Base-by-base conservation (phyloP, 2,888 invertebrate genomes). In the Papilio demoleus region DNA sequence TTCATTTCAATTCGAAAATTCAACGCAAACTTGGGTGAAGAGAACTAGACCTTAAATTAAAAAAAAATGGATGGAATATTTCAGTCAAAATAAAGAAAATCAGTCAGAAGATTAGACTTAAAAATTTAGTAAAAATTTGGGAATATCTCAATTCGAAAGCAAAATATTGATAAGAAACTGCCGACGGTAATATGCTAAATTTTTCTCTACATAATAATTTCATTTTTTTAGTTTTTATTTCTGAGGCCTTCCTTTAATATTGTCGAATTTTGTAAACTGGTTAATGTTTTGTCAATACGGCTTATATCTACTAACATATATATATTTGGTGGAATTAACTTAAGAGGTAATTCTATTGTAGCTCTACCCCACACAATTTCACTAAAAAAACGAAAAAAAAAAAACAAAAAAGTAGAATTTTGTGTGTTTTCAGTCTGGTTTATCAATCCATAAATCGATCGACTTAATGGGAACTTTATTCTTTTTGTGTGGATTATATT, bases 1-100 rank as follows among this genome's bases (percentile, higher is more conserved):
- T 3, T 50, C 22, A 19, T 45, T 0, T 2, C 24, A 50, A 1
- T 12, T 47, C 8, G 11, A 12, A 5, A 1, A 4, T 45, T 45
- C 1, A 24, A 47, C 47, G 22, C 47, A 50, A 24, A 24, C 22
- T 9, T 19, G 45, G 19, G 22, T 17, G 14, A 12, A 14, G 3
- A 0, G 5, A 34, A 56, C 6, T 14, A 34, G 56, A 58, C 24
- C 22, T 58, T 36, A 58, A 31, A 8, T 22, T 31, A 12, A 53
- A 38, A 53, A 22, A 64, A 53, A 40, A 56, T 65, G 65, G 65
- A 65, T 53, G 65, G 65, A 65, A 56, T 31, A 56, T 42, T 31
- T 56, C 65, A 65, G 65, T 65, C 65, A 22, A 56, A 64, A 3
- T 40, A 12, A 56, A 31, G 27, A 53, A 40, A 56, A 56, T 65